A percentile compares a stretch with the other conserved stretches of the same genome.
phyloP scores from a whole-genome alignment of 2,797 vertebrate species.

The Spheniscus humboldti region DNA sequence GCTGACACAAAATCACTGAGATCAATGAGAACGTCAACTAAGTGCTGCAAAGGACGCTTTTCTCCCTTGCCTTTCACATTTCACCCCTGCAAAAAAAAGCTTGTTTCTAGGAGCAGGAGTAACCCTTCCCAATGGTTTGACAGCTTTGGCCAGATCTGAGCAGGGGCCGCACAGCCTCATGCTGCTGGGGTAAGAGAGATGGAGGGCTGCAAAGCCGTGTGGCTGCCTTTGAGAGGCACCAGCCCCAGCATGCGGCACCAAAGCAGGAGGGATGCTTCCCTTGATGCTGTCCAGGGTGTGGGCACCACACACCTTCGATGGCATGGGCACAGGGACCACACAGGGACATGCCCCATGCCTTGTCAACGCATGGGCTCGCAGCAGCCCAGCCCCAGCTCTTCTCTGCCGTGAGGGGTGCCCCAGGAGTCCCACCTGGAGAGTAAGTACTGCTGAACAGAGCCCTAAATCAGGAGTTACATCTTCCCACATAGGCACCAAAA shows the following conservation, averaged over 20 bases:
- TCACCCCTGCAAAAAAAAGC: neutral
- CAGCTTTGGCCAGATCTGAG: neutral
- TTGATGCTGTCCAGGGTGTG: neutral
- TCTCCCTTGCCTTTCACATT: neutral
- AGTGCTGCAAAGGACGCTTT: neutral
- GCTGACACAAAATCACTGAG: constrained; percentile 38
- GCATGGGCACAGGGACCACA: neutral
- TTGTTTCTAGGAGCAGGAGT: neutral
- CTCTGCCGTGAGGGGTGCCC: neutral
- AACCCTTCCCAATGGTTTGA: neutral
- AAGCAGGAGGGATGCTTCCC: neutral
- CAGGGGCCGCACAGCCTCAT: fast-evolving
- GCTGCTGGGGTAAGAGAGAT: neutral
- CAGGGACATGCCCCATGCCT: fast-evolving
- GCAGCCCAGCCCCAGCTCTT: neutral
- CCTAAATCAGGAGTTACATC: constrained; percentile 47
- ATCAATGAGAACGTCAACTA: neutral
- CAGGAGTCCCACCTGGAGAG: neutral
- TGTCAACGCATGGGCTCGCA: fast-evolving
- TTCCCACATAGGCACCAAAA: constrained; percentile 28
- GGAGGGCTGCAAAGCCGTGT: fast-evolving
- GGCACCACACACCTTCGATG: fast-evolving
- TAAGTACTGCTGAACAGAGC: neutral
- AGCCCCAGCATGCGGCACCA: fast-evolving
- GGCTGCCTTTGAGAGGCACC: neutral